Percentiles rank a stretch among this genome's conserved stretches.
phyloP scores from a whole-genome alignment of 2,113 vertebrate genomes.

The Plestiodon gilberti region DNA sequence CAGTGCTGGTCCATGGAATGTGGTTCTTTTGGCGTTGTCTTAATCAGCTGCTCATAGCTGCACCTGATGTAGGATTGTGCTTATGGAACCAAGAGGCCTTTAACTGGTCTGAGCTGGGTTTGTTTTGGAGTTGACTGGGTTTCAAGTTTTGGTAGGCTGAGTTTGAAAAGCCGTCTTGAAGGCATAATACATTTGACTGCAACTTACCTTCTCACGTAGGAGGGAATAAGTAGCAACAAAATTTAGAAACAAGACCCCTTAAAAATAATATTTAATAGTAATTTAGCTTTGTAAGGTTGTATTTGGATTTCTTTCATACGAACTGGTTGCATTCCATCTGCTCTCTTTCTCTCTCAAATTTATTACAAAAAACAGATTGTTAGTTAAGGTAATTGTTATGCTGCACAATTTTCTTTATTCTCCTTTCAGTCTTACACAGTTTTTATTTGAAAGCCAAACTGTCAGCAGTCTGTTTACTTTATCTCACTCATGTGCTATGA shows the following conservation, averaged over 20 bases:
- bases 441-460: constrained; percentile 71
- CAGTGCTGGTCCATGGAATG: too few species aligned
- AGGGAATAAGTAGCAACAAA: constrained; percentile 32
- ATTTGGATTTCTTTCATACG: constrained; percentile 53
- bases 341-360: constrained; percentile 49
- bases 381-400: constrained; percentile 63
- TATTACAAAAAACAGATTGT: constrained; percentile 55
- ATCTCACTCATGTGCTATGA: constrained; percentile 82
- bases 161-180: constrained; percentile 40
- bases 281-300: constrained; percentile 46
- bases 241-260: constrained; percentile 46
- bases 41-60: neutral
- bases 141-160: constrained; percentile 56
- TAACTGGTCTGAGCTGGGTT: neutral
- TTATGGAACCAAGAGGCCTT: neutral
- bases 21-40: neutral
- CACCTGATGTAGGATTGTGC: neutral
- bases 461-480: constrained; percentile 84
- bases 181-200: constrained; percentile 44
- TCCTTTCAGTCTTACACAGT: constrained; percentile 56
- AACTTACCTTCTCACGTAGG: constrained; percentile 43
- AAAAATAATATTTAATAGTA: constrained; percentile 58
- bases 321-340: constrained; percentile 48
- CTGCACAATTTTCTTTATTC: constrained; percentile 71
- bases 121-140: constrained; percentile 12